Percentiles rank a stretch among this genome's conserved stretches.
Conservation (phyloP, 2,888 invertebrate genomes). For the Nipponacmea schrenckii region DNA sequence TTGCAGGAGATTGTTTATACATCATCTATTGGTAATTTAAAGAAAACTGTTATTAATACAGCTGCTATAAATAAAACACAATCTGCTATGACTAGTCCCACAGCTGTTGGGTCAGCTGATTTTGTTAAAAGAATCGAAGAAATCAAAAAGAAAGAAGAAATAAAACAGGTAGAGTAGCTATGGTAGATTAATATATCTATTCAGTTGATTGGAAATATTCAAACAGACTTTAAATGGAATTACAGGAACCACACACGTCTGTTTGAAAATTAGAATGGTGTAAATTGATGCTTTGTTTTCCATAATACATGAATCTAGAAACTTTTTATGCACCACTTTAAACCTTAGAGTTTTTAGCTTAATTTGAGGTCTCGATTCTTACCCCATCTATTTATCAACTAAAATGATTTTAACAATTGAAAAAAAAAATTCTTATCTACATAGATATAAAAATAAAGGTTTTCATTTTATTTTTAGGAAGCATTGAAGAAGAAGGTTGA, state of each 20-base stretch:
- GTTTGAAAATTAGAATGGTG: no score
- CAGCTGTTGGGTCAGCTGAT: conserved; percentile 50
- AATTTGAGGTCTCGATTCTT: no score
- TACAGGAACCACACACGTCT: no score
- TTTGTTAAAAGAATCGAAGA: conserved; percentile 70
- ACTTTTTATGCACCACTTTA: no score
- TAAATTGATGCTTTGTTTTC: no score
- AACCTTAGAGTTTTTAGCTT: no score
- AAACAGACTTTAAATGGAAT: no score
- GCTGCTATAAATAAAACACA: conserved; percentile 58
- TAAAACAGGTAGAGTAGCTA: conserved; percentile 71
- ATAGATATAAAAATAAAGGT: no score
- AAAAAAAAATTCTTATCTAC: no score
- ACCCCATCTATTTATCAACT: no score
- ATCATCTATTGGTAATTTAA: conserved; percentile 66
- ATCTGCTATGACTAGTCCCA: conserved; percentile 43
- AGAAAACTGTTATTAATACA: conserved; percentile 71
- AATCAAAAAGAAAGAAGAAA: conserved; percentile 80
- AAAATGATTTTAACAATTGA: no score
- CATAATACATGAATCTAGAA: no score
- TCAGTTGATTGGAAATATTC: not conserved
- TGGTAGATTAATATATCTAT: conserved; percentile 5
- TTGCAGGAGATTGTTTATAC: conserved; percentile 49
- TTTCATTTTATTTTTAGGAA: conserved; percentile 39
- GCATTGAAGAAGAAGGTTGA: conserved; percentile 82